Percentiles rank a stretch among this genome's conserved stretches.
phyloP scores from a whole-genome alignment of 1,140 invertebrate species.

The Rhynchophorus ferrugineus region DNA sequence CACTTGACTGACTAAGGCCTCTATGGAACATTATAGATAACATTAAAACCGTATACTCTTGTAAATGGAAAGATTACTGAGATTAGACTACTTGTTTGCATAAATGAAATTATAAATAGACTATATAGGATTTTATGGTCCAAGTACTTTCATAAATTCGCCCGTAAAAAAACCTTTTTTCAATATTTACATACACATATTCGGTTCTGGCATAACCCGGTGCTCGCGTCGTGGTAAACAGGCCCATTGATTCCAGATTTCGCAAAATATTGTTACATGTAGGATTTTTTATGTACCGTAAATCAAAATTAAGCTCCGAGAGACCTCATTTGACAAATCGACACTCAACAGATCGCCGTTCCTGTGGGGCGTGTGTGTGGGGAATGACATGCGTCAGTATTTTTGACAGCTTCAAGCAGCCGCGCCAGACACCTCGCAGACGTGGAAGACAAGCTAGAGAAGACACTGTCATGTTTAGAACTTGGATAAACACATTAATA shows the following conservation, averaged over 20 bases:
- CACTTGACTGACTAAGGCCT: too few species aligned
- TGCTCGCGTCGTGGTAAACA: too few species aligned
- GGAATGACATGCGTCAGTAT: slow-evolving; percentile 13
- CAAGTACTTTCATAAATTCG: too few species aligned
- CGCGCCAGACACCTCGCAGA: slow-evolving; percentile 29
- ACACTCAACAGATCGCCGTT: slow-evolving; percentile 2
- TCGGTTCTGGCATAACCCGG: too few species aligned
- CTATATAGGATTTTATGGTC: too few species aligned
- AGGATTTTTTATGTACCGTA: slow-evolving; percentile 28
- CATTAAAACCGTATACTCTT: too few species aligned
- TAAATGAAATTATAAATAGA: too few species aligned
- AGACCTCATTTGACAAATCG: slow-evolving; percentile 16
- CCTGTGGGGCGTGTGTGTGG: background rate
- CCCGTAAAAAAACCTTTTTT: too few species aligned
- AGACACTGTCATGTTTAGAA: slow-evolving; percentile 33
- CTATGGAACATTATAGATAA: too few species aligned
- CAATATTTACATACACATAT: too few species aligned
- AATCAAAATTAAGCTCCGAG: slow-evolving; percentile 32
- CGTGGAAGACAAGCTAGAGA: slow-evolving; percentile 35
- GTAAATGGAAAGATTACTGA: too few species aligned
- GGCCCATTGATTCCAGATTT: background rate
- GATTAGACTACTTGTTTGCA: too few species aligned
- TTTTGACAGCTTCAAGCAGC: slow-evolving; percentile 21
- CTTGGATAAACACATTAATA: background rate
- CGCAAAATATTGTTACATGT: slow-evolving; percentile 17